Evolutionary conservation across 2,888 invertebrate species (phyloP).

Genomic region (Megamerina dolium): DNA sequence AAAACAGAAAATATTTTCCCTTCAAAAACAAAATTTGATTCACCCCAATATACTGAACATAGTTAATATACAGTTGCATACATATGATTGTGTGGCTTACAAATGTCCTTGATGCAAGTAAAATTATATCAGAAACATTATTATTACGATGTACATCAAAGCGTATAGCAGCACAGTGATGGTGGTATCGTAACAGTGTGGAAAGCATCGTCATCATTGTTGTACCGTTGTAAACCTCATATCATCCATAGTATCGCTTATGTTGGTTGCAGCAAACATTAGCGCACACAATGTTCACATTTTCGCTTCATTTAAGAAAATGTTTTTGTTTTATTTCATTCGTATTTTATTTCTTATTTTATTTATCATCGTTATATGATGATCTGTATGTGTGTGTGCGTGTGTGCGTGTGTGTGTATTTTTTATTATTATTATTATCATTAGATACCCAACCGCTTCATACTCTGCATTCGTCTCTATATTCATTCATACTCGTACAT

Average conservation of each 20-base stretch:
- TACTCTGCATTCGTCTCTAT: neutral
- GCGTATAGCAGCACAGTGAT: too few relatives aligned
- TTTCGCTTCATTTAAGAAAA: constrained; percentile 5
- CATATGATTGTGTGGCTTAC: neutral
- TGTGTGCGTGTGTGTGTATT: neutral
- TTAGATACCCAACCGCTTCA: neutral
- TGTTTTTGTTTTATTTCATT: neutral
- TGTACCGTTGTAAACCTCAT: neutral
- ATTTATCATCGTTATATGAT: too few relatives aligned
- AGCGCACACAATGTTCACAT: neutral
- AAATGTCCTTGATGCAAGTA: constrained; percentile 1
- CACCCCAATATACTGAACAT: too few relatives aligned
- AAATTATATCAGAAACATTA: neutral
- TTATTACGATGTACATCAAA: too few relatives aligned
- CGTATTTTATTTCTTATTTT: neutral
- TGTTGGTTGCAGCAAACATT: too few relatives aligned
- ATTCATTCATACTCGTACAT: too few relatives aligned
- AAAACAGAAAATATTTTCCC: too few relatives aligned
- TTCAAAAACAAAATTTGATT: too few relatives aligned
- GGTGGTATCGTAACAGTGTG: neutral
- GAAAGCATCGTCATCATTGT: neutral
- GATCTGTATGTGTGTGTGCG: too few relatives aligned
- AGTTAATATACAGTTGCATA: too few relatives aligned
- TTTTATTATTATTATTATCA: constrained; percentile 28
- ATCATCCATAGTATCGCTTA: neutral